Base-by-base conservation (phyloP, 2,797 vertebrate species). In the Synaphobranchus kaupii region DNA sequence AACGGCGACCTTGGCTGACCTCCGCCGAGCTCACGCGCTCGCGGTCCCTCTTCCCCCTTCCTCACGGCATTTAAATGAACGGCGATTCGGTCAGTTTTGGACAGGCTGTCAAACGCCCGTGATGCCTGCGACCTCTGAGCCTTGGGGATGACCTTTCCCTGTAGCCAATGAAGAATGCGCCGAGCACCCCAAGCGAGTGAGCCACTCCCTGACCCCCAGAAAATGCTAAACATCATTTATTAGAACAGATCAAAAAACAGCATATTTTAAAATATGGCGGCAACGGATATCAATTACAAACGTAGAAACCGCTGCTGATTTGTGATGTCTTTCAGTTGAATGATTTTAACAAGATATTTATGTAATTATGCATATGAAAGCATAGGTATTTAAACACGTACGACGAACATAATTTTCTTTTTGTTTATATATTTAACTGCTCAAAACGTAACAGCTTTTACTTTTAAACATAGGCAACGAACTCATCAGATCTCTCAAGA, bases 41-140 rank as follows among this genome's bases (percentile, higher is more conserved):
- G 10, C 12, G 50, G 28, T 48, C 47, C 28, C 17, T 28, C 85
- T 39, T 39, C 28, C 39, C 52, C 25, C 47, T n/a, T 56, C 78
- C 47, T 81, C 22, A 10, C 85, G 17, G 39, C 85, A 86, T 31
- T 86, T 31, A 86, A 82, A 86, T 86, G 76, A 86, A 81, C 63
- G 60, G 28, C 13, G 76, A 22, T 48, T 7, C 54, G 28, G 52
- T 78, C 44, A 56, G 0, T 17, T 31, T 86, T 47, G 31, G 56
- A 60, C 54, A 58, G 73, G 54, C 52, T 47, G 73, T 56, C 31
- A 31, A 13, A 34, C 17, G 66, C 17, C 22, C 28, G 13, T 52
- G 76, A 25, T 81, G 54, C 6, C 52, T 34, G 28, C 22, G 22
- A 76, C 84, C 63, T 63, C 39, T 50, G 44, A 50, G 22, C 78